Conservation (phyloP, 2,888 invertebrate genomes). For the Epirrhoe tristata region DNA sequence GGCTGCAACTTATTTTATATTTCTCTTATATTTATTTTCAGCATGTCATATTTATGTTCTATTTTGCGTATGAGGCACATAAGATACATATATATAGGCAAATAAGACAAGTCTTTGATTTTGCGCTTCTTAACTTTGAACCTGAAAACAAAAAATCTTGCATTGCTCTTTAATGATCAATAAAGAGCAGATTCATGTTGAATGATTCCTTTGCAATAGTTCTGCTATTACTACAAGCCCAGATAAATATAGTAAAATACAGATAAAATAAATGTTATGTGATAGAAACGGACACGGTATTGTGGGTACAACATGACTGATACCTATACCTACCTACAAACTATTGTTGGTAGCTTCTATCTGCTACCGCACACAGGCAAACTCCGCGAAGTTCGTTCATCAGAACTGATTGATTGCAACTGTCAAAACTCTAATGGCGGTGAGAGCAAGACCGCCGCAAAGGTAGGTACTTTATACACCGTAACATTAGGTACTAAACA, state of each 20-base stretch:
- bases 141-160: no score
- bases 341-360: slow-evolving; percentile 20
- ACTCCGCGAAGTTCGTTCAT: slow-evolving; percentile 77
- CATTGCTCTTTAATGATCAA: no score
- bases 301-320: slow-evolving; percentile 38
- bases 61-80: not conserved
- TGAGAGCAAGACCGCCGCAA: slow-evolving; percentile 71
- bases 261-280: no score
- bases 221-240: no score
- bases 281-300: not conserved
- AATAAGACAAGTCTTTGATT: not conserved
- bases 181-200: no score
- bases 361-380: slow-evolving; percentile 67
- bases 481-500: not conserved
- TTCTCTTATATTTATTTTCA: not conserved
- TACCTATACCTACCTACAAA: slow-evolving; percentile 14
- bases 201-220: no score
- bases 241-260: no score
- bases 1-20: slow-evolving; percentile 24
- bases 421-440: slow-evolving; percentile 82
- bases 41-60: not conserved
- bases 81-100: not conserved
- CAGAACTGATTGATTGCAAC: slow-evolving; percentile 83
- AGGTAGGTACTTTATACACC: slow-evolving; percentile 52
- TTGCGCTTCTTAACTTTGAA: no score